These are phyloP conservation scores for Eciton burchellii DNA, from an alignment of 1,140 invertebrate genomes.

Conservation along the genomic window DNA sequence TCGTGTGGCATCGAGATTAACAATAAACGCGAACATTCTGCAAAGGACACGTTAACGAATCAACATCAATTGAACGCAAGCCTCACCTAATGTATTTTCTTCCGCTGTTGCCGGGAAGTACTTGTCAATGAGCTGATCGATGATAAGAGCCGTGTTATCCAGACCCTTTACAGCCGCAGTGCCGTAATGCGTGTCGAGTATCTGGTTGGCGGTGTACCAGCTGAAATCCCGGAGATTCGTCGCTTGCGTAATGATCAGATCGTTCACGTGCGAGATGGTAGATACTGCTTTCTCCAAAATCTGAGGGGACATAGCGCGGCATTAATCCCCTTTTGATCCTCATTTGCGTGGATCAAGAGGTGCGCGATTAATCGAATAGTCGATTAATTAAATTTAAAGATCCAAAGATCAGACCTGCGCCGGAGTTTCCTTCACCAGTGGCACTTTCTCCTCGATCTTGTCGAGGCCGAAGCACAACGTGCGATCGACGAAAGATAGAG, in stretches of 20 bases:
- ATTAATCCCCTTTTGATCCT: too few relatives aligned
- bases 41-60: too few relatives aligned
- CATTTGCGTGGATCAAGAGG: too few relatives aligned
- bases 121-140: constrained; percentile 88
- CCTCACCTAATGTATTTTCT: constrained; percentile 82
- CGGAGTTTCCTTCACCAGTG: constrained; percentile 89
- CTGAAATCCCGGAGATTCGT: constrained; percentile 88
- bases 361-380: too few relatives aligned
- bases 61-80: too few relatives aligned
- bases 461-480: constrained; percentile 89
- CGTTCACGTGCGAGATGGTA: constrained; percentile 77
- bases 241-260: constrained; percentile 85
- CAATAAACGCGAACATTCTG: too few relatives aligned
- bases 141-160: constrained; percentile 87
- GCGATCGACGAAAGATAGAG: constrained; percentile 89
- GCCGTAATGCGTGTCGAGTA: constrained; percentile 89
- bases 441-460: constrained; percentile 89
- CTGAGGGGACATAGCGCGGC: constrained; percentile 59
- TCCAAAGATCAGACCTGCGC: constrained; percentile 87
- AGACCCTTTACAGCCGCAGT: constrained; percentile 88
- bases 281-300: constrained; percentile 80
- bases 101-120: constrained; percentile 88
- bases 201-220: constrained; percentile 90
- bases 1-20: too few relatives aligned
- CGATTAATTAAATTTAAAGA: not conserved